Conservation (phyloP, 35 echinoderm and acorn worm species). For the Strongylocentrotus purpuratus region DNA sequence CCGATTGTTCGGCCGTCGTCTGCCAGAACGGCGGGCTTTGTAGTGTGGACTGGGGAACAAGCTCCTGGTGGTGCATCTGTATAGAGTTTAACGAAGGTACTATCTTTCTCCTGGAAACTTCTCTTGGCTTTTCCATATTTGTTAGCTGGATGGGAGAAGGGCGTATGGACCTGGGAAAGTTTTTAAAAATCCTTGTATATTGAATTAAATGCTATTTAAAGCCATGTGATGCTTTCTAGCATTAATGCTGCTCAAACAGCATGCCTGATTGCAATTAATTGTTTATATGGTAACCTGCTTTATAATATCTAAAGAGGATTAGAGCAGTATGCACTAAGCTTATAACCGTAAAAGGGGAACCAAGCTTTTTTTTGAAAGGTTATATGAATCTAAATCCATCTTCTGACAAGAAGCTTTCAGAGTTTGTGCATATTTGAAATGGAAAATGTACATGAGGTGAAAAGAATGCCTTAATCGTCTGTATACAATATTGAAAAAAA, state of each 20-base stretch:
- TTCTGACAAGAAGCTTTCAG: not conserved
- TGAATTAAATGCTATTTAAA: not conserved
- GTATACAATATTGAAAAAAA: not conserved
- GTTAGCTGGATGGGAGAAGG: not conserved
- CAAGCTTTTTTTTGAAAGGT: not conserved
- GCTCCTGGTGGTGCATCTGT: constrained; percentile 73
- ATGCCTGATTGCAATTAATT: not conserved
- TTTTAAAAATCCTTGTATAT: not conserved
- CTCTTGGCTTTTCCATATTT: not conserved
- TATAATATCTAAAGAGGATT: not conserved
- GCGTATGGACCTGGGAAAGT: not conserved
- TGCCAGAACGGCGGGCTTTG: constrained; percentile 78
- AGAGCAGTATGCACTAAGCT: not conserved
- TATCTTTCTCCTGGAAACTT: not conserved
- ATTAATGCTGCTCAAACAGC: not conserved
- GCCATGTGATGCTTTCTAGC: too few relatives aligned
- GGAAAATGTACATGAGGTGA: not conserved
- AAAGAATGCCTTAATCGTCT: not conserved
- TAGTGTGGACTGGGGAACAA: constrained; percentile 39
- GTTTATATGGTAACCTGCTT: not conserved
- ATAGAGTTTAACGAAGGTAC: constrained; percentile 81
- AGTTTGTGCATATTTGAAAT: not conserved
- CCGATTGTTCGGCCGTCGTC: constrained; percentile 65
- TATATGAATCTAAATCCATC: not conserved
- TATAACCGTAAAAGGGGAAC: not conserved